These are phyloP conservation scores for Cololabis saira DNA, from an alignment of 2,113 vertebrate species.

Conservation along the genomic window DNA sequence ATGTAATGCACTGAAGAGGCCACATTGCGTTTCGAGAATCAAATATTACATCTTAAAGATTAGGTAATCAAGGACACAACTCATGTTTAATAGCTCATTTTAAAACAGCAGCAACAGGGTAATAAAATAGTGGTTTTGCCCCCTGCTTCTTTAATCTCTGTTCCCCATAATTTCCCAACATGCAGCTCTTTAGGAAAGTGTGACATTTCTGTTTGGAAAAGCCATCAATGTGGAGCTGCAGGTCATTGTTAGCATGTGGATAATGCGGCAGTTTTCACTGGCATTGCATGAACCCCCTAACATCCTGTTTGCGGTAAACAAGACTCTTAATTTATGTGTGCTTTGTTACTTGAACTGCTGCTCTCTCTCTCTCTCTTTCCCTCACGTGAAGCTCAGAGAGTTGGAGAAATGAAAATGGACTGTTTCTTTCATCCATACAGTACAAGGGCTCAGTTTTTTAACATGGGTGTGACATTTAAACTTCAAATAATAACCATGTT, in stretches of 20 bases:
- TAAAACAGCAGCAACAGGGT: slow-evolving; percentile 1
- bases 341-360: slow-evolving; percentile 22
- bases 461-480: slow-evolving; percentile 38
- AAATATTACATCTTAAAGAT: neutral
- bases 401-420: neutral
- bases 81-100: neutral
- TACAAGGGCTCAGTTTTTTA: slow-evolving; percentile 1
- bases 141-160: slow-evolving; percentile 30
- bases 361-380: neutral
- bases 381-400: neutral
- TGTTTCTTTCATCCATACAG: slow-evolving; percentile 26
- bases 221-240: slow-evolving; percentile 37
- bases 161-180: slow-evolving; percentile 36
- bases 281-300: slow-evolving; percentile 38
- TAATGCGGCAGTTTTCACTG: slow-evolving; percentile 31
- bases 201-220: slow-evolving; percentile 41
- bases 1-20: too few species aligned
- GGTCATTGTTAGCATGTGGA: slow-evolving; percentile 30
- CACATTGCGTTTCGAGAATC: too few species aligned
- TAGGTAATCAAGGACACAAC: too few species aligned
- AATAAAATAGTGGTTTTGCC: slow-evolving; percentile 26
- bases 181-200: slow-evolving; percentile 21
- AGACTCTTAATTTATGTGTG: slow-evolving; percentile 41
- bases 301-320: slow-evolving; percentile 55
- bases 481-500: neutral